A percentile compares a stretch with the other conserved stretches of the same genome.
Conservation (phyloP, 2,797 vertebrate species). For the Pangasius sanitwongsei region DNA sequence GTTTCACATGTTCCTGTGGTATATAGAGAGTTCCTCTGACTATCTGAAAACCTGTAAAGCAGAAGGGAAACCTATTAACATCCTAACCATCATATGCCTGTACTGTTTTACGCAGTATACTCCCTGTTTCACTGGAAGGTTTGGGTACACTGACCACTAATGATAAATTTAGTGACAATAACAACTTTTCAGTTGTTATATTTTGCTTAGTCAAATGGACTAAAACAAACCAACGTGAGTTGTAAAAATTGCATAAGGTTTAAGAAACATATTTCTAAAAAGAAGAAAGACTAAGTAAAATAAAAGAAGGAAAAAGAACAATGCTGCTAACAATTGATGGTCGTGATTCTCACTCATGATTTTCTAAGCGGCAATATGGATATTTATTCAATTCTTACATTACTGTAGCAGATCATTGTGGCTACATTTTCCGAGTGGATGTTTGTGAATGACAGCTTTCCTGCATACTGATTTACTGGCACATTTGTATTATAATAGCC, state of each 20-base stretch:
- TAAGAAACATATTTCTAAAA: not conserved
- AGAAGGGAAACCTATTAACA: constrained; percentile 3
- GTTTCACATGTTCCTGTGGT: not conserved
- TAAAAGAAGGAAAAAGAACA: not conserved
- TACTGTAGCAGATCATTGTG: not conserved
- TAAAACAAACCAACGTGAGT: not conserved
- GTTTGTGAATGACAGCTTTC: not conserved
- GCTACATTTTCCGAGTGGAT: not conserved
- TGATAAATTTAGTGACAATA: not conserved
- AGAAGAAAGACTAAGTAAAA: not conserved
- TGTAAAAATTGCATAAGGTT: not conserved
- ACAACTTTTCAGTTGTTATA: not conserved
- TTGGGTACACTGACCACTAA: not conserved
- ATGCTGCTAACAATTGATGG: not conserved
- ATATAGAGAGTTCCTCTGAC: not conserved
- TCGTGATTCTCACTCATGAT: not conserved
- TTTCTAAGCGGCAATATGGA: not conserved
- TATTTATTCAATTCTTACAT: not conserved
- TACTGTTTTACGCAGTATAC: not conserved
- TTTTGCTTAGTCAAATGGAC: not conserved
- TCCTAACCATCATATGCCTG: not conserved
- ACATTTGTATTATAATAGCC: not conserved
- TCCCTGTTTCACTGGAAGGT: not conserved
- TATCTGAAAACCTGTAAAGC: not conserved
- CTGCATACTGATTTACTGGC: not conserved